Base-by-base conservation (phyloP, 2,797 vertebrate genomes). In the Jordanella pulchra region DNA sequence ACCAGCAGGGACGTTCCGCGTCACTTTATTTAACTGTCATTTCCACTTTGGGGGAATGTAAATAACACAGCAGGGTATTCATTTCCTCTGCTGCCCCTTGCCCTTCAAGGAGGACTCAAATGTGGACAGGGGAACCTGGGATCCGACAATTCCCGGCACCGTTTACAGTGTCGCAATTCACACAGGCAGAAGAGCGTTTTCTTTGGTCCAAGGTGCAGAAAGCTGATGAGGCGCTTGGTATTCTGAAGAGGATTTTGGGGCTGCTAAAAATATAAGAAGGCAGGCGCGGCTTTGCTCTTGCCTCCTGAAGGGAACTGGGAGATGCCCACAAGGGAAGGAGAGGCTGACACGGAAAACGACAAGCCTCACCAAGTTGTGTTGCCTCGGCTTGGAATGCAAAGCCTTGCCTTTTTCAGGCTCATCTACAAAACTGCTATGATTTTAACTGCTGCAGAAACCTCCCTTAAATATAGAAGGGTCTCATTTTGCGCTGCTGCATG, bases 231-330 rank as follows among this genome's bases (percentile, higher is more conserved):
- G 75, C 75, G 80, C 81, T 91, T 87, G 86, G 84, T 92, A 90
- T 91, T 92, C 92, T 81, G 76, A 28, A 60, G 84, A 87, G 87
- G 87, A 80, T 83, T n/a, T 87, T 87, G 15, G 75, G 73, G 61
- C 27, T 76, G 84, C 89, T 90, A 90, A 91, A 91, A 91, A 92
- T 92, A 91, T 78, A 30, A 85, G 81, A 0, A 45, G 78, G 79
- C 76, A 78, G 81, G 68, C 65, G 28, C 45, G 67, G 73, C 30
- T 1, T 56, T 80, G 86, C 80, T 78, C 81, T 86, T 81, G 80
- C 81, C 85, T 79, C 82, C 73, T 78, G 76, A 89, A 68, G 64
- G 10, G 71, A 87, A 65, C 73, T 56, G 76, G 58, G 69, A 84
- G 73, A 89, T 83, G 82, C 77, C 79, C 87, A 80, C 53, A 0